Base-by-base conservation (phyloP, 2,113 vertebrate genomes). In the Macroglossus sobrinus region DNA sequence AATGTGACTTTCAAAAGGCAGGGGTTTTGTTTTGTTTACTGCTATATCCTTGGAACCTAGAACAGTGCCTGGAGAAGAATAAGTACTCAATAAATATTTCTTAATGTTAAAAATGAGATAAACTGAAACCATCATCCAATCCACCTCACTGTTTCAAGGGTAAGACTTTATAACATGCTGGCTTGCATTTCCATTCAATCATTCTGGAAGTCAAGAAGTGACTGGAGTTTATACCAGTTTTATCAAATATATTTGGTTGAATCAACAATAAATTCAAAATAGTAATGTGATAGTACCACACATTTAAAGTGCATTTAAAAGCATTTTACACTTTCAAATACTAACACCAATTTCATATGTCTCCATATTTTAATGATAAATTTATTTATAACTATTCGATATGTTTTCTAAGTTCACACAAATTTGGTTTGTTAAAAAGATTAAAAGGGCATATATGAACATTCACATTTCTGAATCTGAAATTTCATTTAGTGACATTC, bases 401-500 rank as follows among this genome's bases (percentile, higher is more conserved):
- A 19, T 53, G 33, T 84, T 79, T 79, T 79, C 16, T 75, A 86
- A 85, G 86, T 85, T 64, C 66, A 78, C 0, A 94, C 13, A 10
- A 69, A 84, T 45, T 93, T 50, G 81, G 18, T 69, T 80, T 84
- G 28, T 66, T 47, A 47, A 86, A 91, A 61, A 95, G 90, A 84
- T 72, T 97, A 24, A 97, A 97, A 98, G 89, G 16, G 30, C 40
- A 96, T 35, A 89, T 53, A 35, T 22, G 95, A 57, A 97, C 80
- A 97, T 84, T 6, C 97, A 98, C 89, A 98, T 96, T 98, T 97
- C 76, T 93, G 64, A 96, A 95, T 94, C 96, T 97, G 86, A 97
- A 98, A 97, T 97, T 98, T 97, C 93, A 96, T 97, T 97, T 97
- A 94, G 92, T 96, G 91, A 89, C 81, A 93, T 97, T 98, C 98